Base-by-base conservation (phyloP, 35 echinoderm and acorn worm genomes). In the Nesometra sesokonis region DNA sequence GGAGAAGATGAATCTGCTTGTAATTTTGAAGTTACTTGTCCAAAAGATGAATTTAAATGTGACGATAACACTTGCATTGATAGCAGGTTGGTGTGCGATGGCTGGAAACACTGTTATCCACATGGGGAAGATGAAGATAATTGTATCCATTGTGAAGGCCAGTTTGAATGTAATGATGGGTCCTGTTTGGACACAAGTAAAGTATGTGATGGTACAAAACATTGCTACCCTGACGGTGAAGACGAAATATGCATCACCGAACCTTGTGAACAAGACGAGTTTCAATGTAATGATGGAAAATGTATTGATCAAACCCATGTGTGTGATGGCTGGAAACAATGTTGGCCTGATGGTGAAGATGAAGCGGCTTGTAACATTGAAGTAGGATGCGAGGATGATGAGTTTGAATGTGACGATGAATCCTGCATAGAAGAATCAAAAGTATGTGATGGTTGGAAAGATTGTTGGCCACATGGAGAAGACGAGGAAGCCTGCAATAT, bases 141-240 rank as follows among this genome's bases (percentile, higher is more conserved):
- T 39, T 91, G 87, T 57, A 35, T 29, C 8, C 7, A 67, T 0
- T 47, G 34, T 32, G 30, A 17, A 9, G 77, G 82, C 27, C n/a
- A 85, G 33, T 93, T 93, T 36, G n/a, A 46, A 3, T 93, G 91
- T 35, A 39, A 80, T 34, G 82, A 93, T 76, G 86, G 86, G 3
- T 77, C 29, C 3, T 91, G 90, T 35, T 77, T 91, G 5, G 30
- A 37, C 8, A 5, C 34, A 30, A n/a, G 15, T 29, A 29, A 91
- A 47, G 32, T 46, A 15, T 91, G 90, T 77, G 43, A 91, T 36
- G 46, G 90, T 37, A 11, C 15, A 0, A 46, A 21, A 29, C 78
- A 91, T 36, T 91, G 90, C 33, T 17, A 36, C 37, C 40, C 40
- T 33, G 52, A 32, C 0, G 80, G 80, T 15, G 85, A 91, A 78